Conservation (phyloP, 1,140 invertebrate species). For the Trissolcus basalis region DNA sequence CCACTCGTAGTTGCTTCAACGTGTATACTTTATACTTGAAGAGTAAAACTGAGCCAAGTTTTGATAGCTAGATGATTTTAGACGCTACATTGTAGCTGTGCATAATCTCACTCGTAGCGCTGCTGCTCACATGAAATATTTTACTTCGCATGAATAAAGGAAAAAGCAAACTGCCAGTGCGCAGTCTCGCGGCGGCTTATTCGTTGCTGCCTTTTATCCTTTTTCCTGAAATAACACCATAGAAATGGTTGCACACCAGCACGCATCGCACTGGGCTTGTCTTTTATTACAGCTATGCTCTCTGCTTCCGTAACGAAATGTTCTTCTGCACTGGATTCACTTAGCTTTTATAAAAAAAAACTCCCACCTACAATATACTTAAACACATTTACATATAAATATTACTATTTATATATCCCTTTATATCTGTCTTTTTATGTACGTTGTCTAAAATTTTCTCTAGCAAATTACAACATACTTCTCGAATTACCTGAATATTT, state of each 20-base stretch:
- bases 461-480: no score
- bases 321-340: slow-evolving; percentile 40
- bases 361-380: neutral
- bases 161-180: slow-evolving; percentile 42
- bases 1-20: slow-evolving; percentile 24
- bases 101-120: slow-evolving; percentile 63
- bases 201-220: slow-evolving; percentile 43
- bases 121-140: slow-evolving; percentile 67
- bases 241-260: slow-evolving; percentile 40
- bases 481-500: no score
- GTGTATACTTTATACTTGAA: slow-evolving; percentile 17
- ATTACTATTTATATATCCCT: neutral
- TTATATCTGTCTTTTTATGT: neutral
- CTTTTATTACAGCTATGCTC: slow-evolving; percentile 61
- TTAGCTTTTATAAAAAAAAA: neutral
- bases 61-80: slow-evolving; percentile 69
- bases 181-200: slow-evolving; percentile 44
- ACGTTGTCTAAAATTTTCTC: no score
- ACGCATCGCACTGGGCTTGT: slow-evolving; percentile 55
- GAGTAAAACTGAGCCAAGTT: slow-evolving; percentile 54
- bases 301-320: slow-evolving; percentile 60
- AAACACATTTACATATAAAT: slow-evolving; percentile 17
- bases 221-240: slow-evolving; percentile 44
- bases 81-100: slow-evolving; percentile 60
- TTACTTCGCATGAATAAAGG: slow-evolving; percentile 67